Percentiles rank a stretch among this genome's conserved stretches.
phyloP scores from a whole-genome alignment of 2,113 vertebrate species.

The Phalacrocorax carbo region DNA sequence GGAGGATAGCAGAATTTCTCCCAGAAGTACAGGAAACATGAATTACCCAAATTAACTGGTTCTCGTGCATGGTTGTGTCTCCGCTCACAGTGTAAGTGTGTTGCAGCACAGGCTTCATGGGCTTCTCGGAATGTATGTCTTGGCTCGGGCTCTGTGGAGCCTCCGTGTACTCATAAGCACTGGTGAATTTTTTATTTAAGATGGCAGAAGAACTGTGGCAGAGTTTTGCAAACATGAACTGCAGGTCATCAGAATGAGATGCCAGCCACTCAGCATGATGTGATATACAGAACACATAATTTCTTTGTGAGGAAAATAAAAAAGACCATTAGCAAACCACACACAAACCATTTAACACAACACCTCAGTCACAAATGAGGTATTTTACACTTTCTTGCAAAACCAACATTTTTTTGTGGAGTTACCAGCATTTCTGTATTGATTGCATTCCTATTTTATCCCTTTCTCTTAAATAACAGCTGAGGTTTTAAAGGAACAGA shows the following conservation, averaged over 20 bases:
- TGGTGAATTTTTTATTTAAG: background rate
- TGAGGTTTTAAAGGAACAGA: background rate
- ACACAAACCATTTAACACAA: background rate
- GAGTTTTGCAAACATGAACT: background rate
- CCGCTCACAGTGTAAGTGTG: background rate
- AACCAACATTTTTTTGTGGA: background rate
- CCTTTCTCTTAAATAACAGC: background rate
- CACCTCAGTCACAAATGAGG: background rate
- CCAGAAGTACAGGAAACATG: background rate
- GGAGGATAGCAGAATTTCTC: background rate
- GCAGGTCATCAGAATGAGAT: background rate
- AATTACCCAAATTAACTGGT: background rate
- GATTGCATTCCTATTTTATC: background rate
- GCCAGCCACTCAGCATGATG: background rate
- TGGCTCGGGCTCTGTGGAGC: background rate
- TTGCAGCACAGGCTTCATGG: background rate
- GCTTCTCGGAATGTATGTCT: background rate
- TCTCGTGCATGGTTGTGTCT: background rate
- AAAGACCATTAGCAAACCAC: background rate
- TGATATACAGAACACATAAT: background rate
- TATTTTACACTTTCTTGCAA: background rate
- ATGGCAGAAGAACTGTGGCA: background rate
- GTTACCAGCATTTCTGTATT: background rate
- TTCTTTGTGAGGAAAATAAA: background rate
- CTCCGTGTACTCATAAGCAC: fast-evolving